Evolutionary conservation across 2,888 invertebrate genomes (phyloP), one percentile per base, ranked within the genome.

Genomic region (Oscheius onirici): DNA sequence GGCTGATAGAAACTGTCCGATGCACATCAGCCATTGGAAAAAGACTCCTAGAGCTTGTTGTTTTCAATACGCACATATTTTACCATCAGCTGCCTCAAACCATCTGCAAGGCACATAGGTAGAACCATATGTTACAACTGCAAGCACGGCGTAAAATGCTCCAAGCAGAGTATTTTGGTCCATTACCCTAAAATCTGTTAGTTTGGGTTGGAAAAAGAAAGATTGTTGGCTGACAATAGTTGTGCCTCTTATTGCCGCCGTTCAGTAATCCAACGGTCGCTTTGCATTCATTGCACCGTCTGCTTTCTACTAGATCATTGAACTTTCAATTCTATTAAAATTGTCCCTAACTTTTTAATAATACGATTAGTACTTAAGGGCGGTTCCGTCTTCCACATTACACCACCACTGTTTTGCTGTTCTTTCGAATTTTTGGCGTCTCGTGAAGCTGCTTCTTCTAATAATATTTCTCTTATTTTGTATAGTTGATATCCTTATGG

Each of bases 81-180:
- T 13, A 74, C 76, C 81, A 74, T 81, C 81, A 20, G 72, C 72
- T 24, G 75, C 76, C 43, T 81, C 77, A 44, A 78, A 81, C 75
- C 76, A 77, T 65, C 78, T 76, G 34, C 79, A 63, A 8, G 81
- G 79, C 6, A 79, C 77, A 61, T 78, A 81, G 0, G 77, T 75
- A 1, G 81, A 77, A 15, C 81, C 81, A 61, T 72, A 81, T 8
- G 74, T 70, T 15, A 81, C 52, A 1, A 78, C 71, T 3, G 76
- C 74, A 1, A 78, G 51, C 17, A 80, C 52, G 3, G 77, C 75
- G 17, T 72, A 76, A 10, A 77, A 51, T 10, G 69, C 61, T 11
- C 81, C 81, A 22, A 77, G 55, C 1, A 73, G 49, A 0, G 69
- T 52, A 54, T 80, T 70, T 22, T 78, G 72, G 17, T 79, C 77